Base-by-base conservation (phyloP, 35 echinoderm and acorn worm genomes). In the Diadema setosum region DNA sequence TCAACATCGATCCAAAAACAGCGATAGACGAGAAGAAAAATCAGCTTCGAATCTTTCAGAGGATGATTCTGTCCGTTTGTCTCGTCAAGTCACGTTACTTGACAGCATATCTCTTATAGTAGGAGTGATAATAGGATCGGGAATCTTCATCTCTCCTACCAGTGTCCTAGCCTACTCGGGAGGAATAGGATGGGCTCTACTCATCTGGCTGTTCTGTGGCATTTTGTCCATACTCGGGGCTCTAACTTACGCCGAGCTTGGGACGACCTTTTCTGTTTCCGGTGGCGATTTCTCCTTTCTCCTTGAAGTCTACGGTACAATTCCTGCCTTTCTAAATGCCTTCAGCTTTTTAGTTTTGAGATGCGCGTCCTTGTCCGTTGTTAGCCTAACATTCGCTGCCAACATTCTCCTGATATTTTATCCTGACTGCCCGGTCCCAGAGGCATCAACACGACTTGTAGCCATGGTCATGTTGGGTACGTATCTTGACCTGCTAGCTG, bases 141-240 rank as follows among this genome's bases (percentile, higher is more conserved):
- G 90, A 9, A 92, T 92, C 24, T 92, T 92, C 42, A 65, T 92
- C 18, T 92, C 90, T n/a, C 90, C 90, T 7, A 92, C 78, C n/a
- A 85, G 90, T 36, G 60, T 92, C 84, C 90, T 92, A 5, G 69
- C 42, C 15, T 65, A 92, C 73, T 80, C 90, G 5, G 90, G 84
- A 4, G 70, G 67, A 18, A 85, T 87, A 3, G 90, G 90, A n/a
- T 86, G 70, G 82, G 29, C 90, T 21, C 63, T 92, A 15, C 45
- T 75, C 3, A 74, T 92, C 33, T 92, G 83, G 58, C 20, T 45
- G 11, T 33, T 64, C 2, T 85, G 83, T 29, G 83, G 83, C 6
- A 44, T 84, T 50, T 39, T 70, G 36, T 87, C 48, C 15, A 85
- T 74, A 24, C 4, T 84, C 55, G 93, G 88, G 34, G 89, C 94